Conservation (phyloP, 2,888 invertebrate species). For the Geophilus truncorum region DNA sequence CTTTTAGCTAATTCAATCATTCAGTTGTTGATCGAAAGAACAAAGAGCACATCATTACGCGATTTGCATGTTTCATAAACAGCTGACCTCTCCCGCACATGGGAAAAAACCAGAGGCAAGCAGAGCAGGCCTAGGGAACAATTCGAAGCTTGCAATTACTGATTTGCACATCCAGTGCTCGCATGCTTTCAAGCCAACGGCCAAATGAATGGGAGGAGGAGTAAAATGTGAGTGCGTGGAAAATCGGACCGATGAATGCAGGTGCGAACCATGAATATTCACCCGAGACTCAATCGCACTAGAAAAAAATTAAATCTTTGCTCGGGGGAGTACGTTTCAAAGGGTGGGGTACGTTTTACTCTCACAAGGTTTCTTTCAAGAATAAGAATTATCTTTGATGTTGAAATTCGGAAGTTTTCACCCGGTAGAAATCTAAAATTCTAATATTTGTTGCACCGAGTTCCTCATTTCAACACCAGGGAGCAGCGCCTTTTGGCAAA, state of each 20-base stretch:
- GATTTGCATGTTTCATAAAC: conserved; percentile 17
- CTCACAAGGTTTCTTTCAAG: no score
- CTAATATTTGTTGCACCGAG: no score
- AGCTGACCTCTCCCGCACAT: neutral
- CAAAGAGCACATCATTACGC: neutral
- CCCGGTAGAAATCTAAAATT: no score
- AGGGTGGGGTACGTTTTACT: no score
- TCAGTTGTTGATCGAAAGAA: neutral
- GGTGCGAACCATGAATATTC: conserved; percentile 6
- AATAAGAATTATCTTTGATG: no score
- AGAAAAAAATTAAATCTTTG: neutral
- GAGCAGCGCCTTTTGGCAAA: no score
- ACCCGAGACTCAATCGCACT: neutral
- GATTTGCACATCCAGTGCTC: conserved; percentile 3
- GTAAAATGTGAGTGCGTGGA: conserved; percentile 11
- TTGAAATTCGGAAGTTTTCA: no score
- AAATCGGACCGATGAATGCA: conserved; percentile 5
- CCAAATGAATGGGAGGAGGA: neutral
- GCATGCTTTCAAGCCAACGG: neutral
- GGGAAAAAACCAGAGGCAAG: conserved; percentile 2
- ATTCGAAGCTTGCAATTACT: conserved; percentile 17
- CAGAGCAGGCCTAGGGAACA: neutral
- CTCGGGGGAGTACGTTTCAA: neutral
- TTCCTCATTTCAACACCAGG: no score
- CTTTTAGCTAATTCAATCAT: neutral